A percentile compares a stretch with the other conserved stretches of the same genome.
These are phyloP conservation scores for Gymnothorax javanicus DNA, from an alignment of 2,797 vertebrate species.

Conservation along the genomic window DNA sequence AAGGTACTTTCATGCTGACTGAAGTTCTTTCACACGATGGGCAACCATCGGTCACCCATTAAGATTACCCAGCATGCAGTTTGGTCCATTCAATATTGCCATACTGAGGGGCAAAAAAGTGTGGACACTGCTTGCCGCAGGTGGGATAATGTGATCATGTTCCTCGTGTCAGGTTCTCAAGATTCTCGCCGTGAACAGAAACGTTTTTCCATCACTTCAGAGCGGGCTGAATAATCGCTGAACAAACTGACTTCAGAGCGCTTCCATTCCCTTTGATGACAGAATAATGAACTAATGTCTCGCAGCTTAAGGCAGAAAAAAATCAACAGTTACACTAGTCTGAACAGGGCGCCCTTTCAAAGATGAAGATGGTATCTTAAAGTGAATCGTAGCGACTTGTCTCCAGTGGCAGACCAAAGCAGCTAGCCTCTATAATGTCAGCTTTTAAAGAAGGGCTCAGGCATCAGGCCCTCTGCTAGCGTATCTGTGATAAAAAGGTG, in stretches of 20 bases:
- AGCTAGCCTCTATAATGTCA: constrained; percentile 32
- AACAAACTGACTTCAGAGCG: constrained; percentile 9
- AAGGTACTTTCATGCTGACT: background rate
- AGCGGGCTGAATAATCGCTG: background rate
- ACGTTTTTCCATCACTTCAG: constrained; percentile 17
- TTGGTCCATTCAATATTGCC: background rate
- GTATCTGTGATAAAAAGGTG: constrained; percentile 49
- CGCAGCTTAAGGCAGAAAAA: constrained; percentile 12
- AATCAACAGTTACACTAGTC: constrained; percentile 18
- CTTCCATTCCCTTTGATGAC: constrained; percentile 37
- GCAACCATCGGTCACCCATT: background rate
- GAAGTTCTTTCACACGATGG: background rate
- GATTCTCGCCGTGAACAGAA: background rate
- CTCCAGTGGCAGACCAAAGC: constrained; percentile 25
- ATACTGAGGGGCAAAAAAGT: background rate
- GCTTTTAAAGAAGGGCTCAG: constrained; percentile 28
- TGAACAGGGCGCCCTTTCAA: constrained; percentile 6
- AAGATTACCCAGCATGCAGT: background rate
- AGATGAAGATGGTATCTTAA: constrained; percentile 42
- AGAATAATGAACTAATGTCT: constrained; percentile 36
- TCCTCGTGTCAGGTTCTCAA: background rate
- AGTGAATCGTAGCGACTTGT: constrained; percentile 30
- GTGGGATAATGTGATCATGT: background rate
- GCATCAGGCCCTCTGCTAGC: constrained; percentile 49
- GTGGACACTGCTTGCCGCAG: background rate